phyloP scores from a whole-genome alignment of 2,113 vertebrate genomes.

The Redunca redunca region DNA sequence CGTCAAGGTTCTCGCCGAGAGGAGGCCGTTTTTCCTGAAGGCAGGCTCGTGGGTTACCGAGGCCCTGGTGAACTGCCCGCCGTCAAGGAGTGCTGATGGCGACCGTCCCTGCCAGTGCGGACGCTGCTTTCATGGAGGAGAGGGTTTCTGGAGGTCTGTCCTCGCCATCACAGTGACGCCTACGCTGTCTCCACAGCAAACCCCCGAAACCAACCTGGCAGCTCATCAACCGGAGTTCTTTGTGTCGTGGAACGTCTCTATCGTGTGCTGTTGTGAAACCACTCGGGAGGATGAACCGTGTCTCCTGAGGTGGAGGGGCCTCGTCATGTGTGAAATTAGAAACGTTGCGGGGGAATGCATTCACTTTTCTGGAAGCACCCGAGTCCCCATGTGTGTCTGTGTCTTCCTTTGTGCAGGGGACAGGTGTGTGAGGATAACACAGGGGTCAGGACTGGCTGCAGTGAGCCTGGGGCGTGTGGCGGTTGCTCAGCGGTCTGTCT shows the following conservation, averaged over 20 bases:
- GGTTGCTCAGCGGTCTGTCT: neutral
- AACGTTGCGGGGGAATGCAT: fast-evolving
- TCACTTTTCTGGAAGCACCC: neutral
- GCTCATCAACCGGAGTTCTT: neutral
- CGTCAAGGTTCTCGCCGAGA: neutral
- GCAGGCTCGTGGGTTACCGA: neutral
- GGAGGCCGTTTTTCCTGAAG: neutral
- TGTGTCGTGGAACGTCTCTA: no score
- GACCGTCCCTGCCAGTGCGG: neutral
- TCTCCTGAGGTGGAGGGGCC: neutral
- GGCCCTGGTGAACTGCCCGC: neutral
- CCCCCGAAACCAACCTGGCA: neutral
- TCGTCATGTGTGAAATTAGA: neutral
- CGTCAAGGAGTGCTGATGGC: neutral
- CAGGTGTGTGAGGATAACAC: neutral
- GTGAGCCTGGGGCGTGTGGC: neutral
- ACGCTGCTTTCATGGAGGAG: neutral
- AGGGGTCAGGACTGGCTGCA: no score
- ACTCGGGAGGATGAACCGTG: neutral
- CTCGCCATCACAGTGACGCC: neutral
- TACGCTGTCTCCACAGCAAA: neutral
- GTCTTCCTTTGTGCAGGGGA: neutral
- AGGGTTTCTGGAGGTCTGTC: neutral
- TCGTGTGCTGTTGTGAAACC: neutral
- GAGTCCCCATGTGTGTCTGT: neutral